These are phyloP conservation scores for Napeogenes inachia DNA, from an alignment of 2,888 invertebrate species.

Conservation along the genomic window DNA sequence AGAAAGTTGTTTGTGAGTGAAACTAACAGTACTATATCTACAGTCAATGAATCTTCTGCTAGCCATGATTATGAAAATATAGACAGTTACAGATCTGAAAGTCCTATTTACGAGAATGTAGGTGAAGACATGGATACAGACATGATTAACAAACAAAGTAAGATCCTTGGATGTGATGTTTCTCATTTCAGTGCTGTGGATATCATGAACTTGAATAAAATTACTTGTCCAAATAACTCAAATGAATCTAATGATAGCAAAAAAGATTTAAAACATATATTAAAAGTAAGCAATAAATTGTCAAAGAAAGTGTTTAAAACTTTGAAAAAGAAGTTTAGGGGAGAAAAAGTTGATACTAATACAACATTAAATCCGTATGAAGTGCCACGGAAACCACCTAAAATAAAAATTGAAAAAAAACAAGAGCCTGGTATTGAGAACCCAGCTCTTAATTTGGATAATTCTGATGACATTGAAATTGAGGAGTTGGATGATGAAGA, in stretches of 20 bases:
- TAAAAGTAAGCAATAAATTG: constrained; percentile 63
- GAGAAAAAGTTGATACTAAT: constrained; percentile 56
- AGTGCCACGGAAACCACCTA: constrained; percentile 61
- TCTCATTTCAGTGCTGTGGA: constrained; percentile 65
- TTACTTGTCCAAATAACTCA: constrained; percentile 44
- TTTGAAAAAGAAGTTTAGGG: constrained; percentile 65
- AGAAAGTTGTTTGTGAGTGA: constrained; percentile 59
- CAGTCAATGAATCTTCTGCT: constrained; percentile 59
- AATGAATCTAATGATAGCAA: constrained; percentile 61
- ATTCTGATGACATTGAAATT: constrained; percentile 70
- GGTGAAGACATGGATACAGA: constrained; percentile 43
- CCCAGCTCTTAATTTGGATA: constrained; percentile 63
- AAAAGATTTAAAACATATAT: constrained; percentile 54
- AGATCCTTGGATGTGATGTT: constrained; percentile 68
- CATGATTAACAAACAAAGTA: constrained; percentile 65
- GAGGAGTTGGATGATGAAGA: constrained; percentile 55
- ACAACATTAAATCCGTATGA: constrained; percentile 65
- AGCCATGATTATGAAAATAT: constrained; percentile 64
- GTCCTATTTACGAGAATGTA: constrained; percentile 66
- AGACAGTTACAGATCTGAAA: constrained; percentile 56
- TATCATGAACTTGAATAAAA: constrained; percentile 67
- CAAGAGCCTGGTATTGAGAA: constrained; percentile 69
- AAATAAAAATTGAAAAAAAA: constrained; percentile 44
- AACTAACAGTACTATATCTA: constrained; percentile 67
- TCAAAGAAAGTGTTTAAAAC: constrained; percentile 69